Base-by-base conservation (phyloP, 2,888 invertebrate species). In the Synergus laeviventris region DNA sequence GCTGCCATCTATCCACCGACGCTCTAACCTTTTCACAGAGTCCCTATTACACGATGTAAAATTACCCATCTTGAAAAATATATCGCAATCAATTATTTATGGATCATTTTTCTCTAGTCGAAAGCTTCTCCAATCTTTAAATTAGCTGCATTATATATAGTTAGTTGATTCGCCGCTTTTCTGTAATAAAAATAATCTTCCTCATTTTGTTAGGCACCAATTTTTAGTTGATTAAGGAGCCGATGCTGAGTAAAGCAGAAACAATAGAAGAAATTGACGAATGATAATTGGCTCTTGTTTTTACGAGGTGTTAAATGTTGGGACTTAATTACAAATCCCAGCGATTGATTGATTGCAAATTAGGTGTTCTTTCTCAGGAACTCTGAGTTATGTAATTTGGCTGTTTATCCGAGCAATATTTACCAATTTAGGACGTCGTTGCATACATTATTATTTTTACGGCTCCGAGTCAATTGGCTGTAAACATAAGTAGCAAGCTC, bases 1-100 rank as follows among this genome's bases (percentile, higher is more conserved):
- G 89, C 76, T 86, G 90, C 90, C 90, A 90, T 90, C 90, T 90
- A 83, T 64, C 84, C 76, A 78, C 36, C 66, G 62, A 76, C 79
- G 78, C 81, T 54, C 77, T 81, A 90, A 90, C 84, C 83, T 82
- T 79, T 76, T 89, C 76, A 82, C 82, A 81, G 70, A 77, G 81
- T 85, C 86, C 84, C 78, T 75, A 87, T 84, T 86, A 89, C 89
- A 87, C 86, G 89, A 86, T 83, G 85, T 80, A 42, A 49, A 70
- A 70, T 70, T 70, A 70, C 70, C 31, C 5, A 14, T 14, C 16
- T 49, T 70, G n/a, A 24, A 16, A 66, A 24, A 49, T 11, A n/a
- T 24, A 11, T 18, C n/a, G 1, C 21, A 4, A n/a, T n/a, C 11
- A 24, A 21, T 42, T 49, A n/a, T 49, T 70, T 62, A 38, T 24